Evolutionary conservation across 2,888 invertebrate species (phyloP).

Genomic region (Antheraea yamamai): DNA sequence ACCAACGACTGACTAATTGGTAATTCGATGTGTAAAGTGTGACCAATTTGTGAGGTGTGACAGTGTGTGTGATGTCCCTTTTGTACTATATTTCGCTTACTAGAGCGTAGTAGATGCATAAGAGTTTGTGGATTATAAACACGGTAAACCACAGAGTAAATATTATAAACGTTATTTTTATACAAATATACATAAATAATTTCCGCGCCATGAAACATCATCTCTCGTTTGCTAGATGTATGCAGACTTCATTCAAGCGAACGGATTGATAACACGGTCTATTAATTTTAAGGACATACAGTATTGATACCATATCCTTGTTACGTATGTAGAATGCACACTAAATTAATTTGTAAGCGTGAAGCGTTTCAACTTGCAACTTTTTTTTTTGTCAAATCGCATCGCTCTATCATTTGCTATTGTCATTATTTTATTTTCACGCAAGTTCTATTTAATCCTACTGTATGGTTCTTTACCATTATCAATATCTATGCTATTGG

Average conservation of each 20-base stretch:
- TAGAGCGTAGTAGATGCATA: no score
- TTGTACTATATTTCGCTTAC: no score
- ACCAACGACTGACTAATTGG: no score
- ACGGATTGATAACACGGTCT: conserved; percentile 7
- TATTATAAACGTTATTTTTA: neutral
- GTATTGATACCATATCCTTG: neutral
- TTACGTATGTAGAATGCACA: neutral
- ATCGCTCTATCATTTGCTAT: neutral
- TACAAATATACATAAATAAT: conserved; percentile 6
- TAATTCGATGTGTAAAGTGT: no score
- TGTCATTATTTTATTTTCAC: neutral
- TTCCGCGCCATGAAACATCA: neutral
- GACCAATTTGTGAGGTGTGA: no score
- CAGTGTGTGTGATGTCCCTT: no score
- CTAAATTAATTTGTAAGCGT: neutral
- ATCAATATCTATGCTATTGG: no score
- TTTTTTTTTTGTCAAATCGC: neutral
- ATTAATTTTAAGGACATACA: neutral
- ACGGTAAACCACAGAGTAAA: neutral
- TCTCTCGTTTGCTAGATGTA: neutral
- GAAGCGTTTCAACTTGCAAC: neutral
- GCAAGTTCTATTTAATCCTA: neutral
- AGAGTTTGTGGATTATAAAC: neutral
- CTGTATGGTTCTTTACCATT: no score
- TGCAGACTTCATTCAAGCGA: neutral